Evolutionary conservation across 2,797 vertebrate genomes (phyloP).

Genomic region (Antennarius maculatus): DNA sequence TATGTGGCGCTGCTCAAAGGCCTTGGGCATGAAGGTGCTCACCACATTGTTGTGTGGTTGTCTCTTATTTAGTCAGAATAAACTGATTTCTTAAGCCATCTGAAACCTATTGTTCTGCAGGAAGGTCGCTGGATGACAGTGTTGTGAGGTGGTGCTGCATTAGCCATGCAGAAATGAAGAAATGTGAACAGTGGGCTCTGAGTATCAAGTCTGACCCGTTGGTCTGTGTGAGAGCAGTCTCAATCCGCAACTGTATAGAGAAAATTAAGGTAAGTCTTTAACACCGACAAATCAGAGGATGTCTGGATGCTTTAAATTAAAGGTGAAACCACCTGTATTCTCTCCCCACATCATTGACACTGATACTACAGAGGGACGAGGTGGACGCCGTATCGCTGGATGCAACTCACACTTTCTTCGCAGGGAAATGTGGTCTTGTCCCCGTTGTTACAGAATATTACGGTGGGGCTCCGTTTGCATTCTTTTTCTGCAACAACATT

Average conservation of each 20-base stretch:
- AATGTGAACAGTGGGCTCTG: constrained; percentile 92
- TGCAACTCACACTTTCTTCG: constrained; percentile 88
- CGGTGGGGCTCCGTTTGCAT: constrained; percentile 71
- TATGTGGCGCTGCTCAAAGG: constrained; percentile 92
- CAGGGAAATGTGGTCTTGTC: constrained; percentile 88
- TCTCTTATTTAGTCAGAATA: not conserved
- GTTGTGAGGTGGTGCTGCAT: constrained; percentile 94
- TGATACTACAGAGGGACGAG: constrained; percentile 83
- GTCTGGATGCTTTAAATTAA: not conserved
- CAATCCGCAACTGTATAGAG: constrained; percentile 88
- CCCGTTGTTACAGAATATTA: constrained; percentile 91
- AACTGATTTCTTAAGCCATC: constrained; percentile 8
- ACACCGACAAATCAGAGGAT: not conserved
- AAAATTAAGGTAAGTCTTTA: constrained; percentile 86
- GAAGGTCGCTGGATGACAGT: constrained; percentile 90
- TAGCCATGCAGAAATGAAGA: constrained; percentile 87
- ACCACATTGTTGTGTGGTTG: constrained; percentile 1
- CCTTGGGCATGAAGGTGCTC: constrained; percentile 91
- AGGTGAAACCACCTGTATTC: not conserved
- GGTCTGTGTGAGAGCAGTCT: constrained; percentile 87
- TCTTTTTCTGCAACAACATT: not conserved
- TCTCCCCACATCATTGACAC: constrained; percentile 24
- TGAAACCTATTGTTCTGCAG: constrained; percentile 66
- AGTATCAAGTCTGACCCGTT: constrained; percentile 87
- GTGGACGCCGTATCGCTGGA: constrained; percentile 91